Conservation (phyloP, 2,113 vertebrate species). For the Gymnarchus niloticus region DNA sequence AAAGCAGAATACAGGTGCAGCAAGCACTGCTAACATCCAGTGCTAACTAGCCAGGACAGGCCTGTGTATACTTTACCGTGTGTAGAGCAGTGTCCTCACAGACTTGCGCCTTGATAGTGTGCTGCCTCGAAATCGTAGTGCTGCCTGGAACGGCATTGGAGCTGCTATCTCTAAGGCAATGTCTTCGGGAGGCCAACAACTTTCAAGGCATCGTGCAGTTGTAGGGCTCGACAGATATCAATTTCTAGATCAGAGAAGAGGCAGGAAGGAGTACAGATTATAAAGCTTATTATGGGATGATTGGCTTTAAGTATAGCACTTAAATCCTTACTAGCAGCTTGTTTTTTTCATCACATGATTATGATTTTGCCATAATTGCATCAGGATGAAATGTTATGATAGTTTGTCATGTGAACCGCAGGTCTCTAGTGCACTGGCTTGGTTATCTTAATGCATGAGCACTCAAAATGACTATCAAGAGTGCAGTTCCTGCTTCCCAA, state of each 20-base stretch:
- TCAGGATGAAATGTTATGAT: conserved; percentile 9
- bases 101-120: neutral
- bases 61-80: neutral
- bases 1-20: neutral
- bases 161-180: neutral
- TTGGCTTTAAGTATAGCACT: conserved; percentile 19
- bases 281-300: conserved; percentile 1
- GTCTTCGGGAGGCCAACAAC: neutral
- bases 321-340: neutral
- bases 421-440: neutral
- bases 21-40: neutral
- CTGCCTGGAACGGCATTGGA: neutral
- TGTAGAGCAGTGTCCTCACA: neutral
- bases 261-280: neutral
- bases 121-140: neutral
- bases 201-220: neutral
- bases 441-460: conserved; percentile 18
- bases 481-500: neutral
- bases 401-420: conserved; percentile 18
- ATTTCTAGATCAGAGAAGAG: neutral
- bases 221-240: neutral
- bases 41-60: neutral
- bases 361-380: conserved; percentile 18
- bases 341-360: conserved; percentile 15
- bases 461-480: neutral